Evolutionary conservation across 2,113 vertebrate species (phyloP).

Genomic region (Numenius arquata): DNA sequence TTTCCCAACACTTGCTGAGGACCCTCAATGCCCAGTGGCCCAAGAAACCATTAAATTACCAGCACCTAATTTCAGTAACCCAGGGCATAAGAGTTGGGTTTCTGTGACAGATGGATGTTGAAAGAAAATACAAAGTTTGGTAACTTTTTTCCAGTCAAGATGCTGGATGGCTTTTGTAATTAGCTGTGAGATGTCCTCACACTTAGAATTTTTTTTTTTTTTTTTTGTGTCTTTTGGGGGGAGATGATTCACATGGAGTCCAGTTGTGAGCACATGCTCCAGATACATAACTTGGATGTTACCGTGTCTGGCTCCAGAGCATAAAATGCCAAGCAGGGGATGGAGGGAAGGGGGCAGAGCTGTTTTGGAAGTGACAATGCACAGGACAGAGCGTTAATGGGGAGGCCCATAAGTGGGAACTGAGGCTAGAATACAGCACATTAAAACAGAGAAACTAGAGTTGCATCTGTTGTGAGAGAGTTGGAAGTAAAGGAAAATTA

Average conservation of each 20-base stretch:
- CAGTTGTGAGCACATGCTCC: neutral
- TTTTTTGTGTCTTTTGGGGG: neutral
- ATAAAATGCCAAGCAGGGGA: neutral
- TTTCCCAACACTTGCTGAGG: neutral
- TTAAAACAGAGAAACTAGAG: neutral
- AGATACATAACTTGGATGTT: neutral
- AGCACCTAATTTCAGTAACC: neutral
- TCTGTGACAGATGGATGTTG: neutral
- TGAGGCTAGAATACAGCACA: neutral
- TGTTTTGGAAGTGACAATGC: neutral
- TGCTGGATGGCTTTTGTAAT: neutral
- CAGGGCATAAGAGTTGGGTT: neutral
- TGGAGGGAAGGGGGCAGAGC: neutral
- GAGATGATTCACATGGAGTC: neutral
- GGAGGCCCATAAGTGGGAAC: neutral
- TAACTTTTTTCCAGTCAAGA: slow-evolving; percentile 1
- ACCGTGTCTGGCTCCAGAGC: neutral
- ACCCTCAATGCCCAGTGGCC: neutral
- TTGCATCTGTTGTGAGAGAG: neutral
- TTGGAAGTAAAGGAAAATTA: neutral
- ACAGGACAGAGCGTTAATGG: fast-evolving
- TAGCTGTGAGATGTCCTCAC: neutral
- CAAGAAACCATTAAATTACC: neutral
- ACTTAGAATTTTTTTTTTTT: no score
- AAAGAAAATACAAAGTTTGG: slow-evolving; percentile 9